Evolutionary conservation across 1,140 invertebrate species (phyloP).

Genomic region (Rhyacophila brunnea): DNA sequence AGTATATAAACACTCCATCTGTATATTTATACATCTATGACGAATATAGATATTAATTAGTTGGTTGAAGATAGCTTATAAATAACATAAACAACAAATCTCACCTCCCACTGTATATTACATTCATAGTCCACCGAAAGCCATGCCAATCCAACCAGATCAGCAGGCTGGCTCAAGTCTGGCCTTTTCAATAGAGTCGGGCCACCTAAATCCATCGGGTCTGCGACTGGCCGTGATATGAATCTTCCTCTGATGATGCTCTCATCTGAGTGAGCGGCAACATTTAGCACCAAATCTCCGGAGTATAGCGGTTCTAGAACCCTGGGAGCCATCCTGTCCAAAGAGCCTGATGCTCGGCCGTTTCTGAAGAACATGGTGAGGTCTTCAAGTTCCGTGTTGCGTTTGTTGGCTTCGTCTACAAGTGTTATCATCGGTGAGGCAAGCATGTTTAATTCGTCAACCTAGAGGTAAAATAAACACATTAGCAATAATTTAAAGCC

Average conservation of each 20-base stretch:
- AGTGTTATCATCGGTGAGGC: constrained; percentile 67
- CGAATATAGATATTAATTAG: no score
- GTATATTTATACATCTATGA: no score
- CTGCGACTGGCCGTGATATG: constrained; percentile 66
- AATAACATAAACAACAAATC: constrained; percentile 5
- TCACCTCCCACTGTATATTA: constrained; percentile 79
- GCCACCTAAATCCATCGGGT: constrained; percentile 66
- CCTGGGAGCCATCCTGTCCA: constrained; percentile 64
- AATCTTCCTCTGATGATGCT: constrained; percentile 65
- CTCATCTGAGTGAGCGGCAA: constrained; percentile 59
- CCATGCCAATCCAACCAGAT: constrained; percentile 76
- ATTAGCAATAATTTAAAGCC: no score
- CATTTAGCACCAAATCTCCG: constrained; percentile 73
- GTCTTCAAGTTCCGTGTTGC: constrained; percentile 68
- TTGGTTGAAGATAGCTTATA: no score
- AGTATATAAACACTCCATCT: no score
- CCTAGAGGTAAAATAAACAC: constrained; percentile 39
- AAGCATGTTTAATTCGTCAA: constrained; percentile 55
- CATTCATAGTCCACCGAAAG: constrained; percentile 78
- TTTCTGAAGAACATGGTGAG: constrained; percentile 60
- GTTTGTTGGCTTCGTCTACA: constrained; percentile 67
- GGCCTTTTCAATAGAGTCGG: constrained; percentile 66
- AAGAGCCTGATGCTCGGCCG: constrained; percentile 66
- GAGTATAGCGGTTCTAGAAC: constrained; percentile 77
- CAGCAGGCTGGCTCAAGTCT: constrained; percentile 49